These are phyloP conservation scores for Hypolimnas misippus DNA, from an alignment of 2,888 invertebrate genomes.

Conservation along the genomic window DNA sequence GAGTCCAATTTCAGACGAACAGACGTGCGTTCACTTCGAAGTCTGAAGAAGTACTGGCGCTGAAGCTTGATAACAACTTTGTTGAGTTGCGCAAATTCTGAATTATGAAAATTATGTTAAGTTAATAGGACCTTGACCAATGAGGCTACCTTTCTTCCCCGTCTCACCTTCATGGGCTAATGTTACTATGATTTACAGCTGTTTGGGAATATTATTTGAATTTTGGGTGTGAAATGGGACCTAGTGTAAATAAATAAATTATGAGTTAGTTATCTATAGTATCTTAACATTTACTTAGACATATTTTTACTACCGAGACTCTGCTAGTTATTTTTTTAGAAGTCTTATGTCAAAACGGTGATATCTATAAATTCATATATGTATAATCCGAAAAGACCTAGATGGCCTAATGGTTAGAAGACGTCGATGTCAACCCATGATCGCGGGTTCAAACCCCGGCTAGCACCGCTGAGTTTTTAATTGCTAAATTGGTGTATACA, in stretches of 20 bases:
- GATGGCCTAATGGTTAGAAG: too few relatives aligned
- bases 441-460: too few relatives aligned
- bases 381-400: too few relatives aligned
- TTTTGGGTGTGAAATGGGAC: background rate
- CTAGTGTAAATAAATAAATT: too few relatives aligned
- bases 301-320: too few relatives aligned
- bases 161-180: background rate
- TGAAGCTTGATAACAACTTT: slow-evolving; percentile 37
- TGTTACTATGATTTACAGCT: background rate
- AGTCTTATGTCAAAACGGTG: too few relatives aligned
- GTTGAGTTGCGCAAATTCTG: slow-evolving; percentile 31
- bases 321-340: too few relatives aligned
- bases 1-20: background rate
- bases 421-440: too few relatives aligned
- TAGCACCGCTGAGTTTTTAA: too few relatives aligned
- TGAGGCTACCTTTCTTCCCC: background rate
- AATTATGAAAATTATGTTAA: slow-evolving; percentile 33
- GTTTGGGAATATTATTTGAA: background rate
- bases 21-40: slow-evolving; percentile 33
- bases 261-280: too few relatives aligned
- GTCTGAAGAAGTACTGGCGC: slow-evolving; percentile 37
- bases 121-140: slow-evolving; percentile 25
- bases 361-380: too few relatives aligned
- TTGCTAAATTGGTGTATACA: too few relatives aligned
- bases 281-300: background rate